Conservation (phyloP, 1,140 invertebrate genomes). For the Trichonephila clavipes region DNA sequence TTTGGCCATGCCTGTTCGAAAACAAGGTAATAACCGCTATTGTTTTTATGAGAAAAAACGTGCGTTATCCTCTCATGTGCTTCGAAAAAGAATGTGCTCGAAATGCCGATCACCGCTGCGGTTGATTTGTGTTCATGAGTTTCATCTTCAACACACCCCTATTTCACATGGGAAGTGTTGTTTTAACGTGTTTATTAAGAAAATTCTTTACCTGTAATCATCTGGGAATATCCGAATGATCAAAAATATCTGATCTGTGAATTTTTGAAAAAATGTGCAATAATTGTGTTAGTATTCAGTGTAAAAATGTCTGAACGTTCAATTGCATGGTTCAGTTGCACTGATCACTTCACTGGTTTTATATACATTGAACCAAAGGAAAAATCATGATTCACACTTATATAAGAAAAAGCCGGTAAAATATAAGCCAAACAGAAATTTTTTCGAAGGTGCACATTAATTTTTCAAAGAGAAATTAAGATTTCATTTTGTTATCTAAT, state of each 20-base stretch:
- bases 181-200: not conserved
- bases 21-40: conserved; percentile 69
- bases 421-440: not conserved
- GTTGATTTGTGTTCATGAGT: not conserved
- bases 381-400: not conserved
- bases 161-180: not conserved
- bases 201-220: not conserved
- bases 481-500: no score
- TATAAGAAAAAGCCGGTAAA: not conserved
- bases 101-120: not conserved
- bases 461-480: no score
- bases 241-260: not conserved
- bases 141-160: conserved; percentile 48
- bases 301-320: not conserved
- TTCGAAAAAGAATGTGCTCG: no score
- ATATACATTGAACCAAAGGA: not conserved
- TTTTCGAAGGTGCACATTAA: no score
- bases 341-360: not conserved
- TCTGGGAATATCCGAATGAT: not conserved
- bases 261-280: not conserved
- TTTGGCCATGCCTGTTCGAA: conserved; percentile 73
- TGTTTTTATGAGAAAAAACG: conserved; percentile 30
- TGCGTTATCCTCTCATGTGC: not conserved
- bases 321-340: conserved; percentile 25
- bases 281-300: not conserved